Evolutionary conservation across 2,113 vertebrate species (phyloP).

Genomic region (Amia ocellicauda): DNA sequence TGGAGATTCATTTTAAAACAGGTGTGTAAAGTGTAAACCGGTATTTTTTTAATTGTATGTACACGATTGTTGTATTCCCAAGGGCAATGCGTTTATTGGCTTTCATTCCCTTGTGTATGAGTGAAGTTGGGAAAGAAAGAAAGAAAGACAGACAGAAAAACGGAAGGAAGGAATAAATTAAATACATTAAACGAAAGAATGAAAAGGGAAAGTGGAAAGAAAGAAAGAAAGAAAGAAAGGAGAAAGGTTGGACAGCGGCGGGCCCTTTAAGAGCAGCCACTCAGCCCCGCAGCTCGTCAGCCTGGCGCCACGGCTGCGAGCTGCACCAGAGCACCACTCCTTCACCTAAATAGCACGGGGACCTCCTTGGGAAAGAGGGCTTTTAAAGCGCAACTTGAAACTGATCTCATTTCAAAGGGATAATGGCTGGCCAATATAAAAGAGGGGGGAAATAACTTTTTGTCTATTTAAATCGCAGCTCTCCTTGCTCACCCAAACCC

Average conservation of each 20-base stretch:
- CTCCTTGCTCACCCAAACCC: constrained; percentile 44
- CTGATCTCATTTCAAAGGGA: constrained; percentile 82
- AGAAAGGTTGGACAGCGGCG: constrained; percentile 56
- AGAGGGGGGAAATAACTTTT: constrained; percentile 51
- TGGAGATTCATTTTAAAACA: no score
- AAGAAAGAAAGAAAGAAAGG: constrained; percentile 42
- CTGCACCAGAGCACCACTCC: constrained; percentile 95
- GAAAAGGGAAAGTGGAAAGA: constrained; percentile 13
- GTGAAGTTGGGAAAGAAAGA: no score
- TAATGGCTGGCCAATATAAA: constrained; percentile 67
- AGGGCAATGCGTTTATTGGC: no score
- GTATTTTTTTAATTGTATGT: no score
- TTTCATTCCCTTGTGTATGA: no score
- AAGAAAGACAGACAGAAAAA: constrained; percentile 31
- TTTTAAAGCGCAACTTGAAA: constrained; percentile 82
- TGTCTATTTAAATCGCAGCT: constrained; percentile 49
- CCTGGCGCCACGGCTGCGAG: constrained; percentile 97
- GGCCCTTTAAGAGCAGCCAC: constrained; percentile 87
- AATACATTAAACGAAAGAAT: no score
- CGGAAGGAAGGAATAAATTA: constrained; percentile 54
- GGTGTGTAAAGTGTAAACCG: no score
- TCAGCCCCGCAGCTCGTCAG: constrained; percentile 83
- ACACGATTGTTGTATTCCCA: no score
- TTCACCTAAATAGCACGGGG: constrained; percentile 82
- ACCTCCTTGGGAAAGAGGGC: constrained; percentile 72